phyloP scores from a whole-genome alignment of 2,113 vertebrate genomes.

The Poecilia latipinna region DNA sequence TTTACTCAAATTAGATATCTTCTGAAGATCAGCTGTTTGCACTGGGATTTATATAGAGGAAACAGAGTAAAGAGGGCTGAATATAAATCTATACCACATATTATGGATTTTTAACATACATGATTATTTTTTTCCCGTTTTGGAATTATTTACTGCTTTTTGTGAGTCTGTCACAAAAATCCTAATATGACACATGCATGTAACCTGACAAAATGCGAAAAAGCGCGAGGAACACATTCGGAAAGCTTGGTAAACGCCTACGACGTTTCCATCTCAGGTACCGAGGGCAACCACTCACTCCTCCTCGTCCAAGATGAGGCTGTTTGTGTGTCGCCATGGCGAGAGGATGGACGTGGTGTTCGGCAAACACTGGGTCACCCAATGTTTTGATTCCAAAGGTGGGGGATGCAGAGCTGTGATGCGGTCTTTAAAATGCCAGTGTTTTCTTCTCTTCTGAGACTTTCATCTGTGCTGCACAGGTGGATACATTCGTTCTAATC shows the following conservation, averaged over 20 bases:
- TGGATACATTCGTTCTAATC: conserved; percentile 92
- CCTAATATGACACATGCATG: neutral
- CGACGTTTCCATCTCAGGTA: conserved; percentile 74
- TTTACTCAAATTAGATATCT: too few species aligned
- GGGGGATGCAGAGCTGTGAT: conserved; percentile 20
- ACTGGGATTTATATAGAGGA: too few species aligned
- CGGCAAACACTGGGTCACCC: conserved; percentile 96
- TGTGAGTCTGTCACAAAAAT: neutral
- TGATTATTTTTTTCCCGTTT: neutral
- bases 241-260: neutral
- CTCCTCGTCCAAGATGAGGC: conserved; percentile 86
- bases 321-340: conserved; percentile 96
- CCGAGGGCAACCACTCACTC: conserved; percentile 82
- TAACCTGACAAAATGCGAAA: neutral
- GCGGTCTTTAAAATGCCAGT: neutral
- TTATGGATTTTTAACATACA: too few species aligned
- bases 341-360: conserved; percentile 99
- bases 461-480: conserved; percentile 73
- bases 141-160: neutral
- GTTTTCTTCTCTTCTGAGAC: neutral
- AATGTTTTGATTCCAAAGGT: conserved; percentile 99
- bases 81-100: too few species aligned
- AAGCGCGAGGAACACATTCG: neutral
- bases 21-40: too few species aligned
- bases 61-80: too few species aligned